Base-by-base conservation (phyloP, 2,888 invertebrate species). In the Cephus sareptanus region DNA sequence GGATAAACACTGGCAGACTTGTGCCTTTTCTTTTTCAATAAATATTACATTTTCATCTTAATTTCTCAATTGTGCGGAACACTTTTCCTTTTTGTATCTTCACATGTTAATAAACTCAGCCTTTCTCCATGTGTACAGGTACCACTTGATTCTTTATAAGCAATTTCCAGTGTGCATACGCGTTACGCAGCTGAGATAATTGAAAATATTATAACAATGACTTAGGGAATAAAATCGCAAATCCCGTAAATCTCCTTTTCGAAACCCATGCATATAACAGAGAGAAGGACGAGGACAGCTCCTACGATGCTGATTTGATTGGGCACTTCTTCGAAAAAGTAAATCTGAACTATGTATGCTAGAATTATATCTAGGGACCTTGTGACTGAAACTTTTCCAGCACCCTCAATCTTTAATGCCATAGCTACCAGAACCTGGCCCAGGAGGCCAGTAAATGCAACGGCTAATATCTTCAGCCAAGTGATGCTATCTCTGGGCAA, bases 321-420 rank as follows among this genome's bases (percentile, higher is more conserved):
- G 3, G 92, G 92, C 3, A 91, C 87, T 79, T 92, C 92, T n/a
- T 87, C 88, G 80, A 92, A 92, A 77, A 91, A 89, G 68, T 91
- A 89, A 35, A 92, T 88, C 85, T 92, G 92, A 33, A 92, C 87
- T 30, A 92, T 76, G 75, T 92, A 93, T 15, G 92, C 92, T 34
- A 93, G 84, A 68, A 92, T 92, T 75, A 93, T 92, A 79, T 92
- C 92, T 78, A 92, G 86, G 0, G 92, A 92, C 77, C 93, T 86
- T 0, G 92, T 92, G 9, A 92, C 92, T 4, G 92, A 92, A 1
- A 92, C 92, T 80, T 92, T 90, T 23, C 92, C 92, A n/a, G 92
- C 92, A 1, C 92, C 91, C 84, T 93, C 92, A 79, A 92, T 90
- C 80, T 92, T 89, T 34, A 92, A 86, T 0, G 92, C 92, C 40